phyloP scores from a whole-genome alignment of 2,888 invertebrate species.

The Aspidiotus rigidus region DNA sequence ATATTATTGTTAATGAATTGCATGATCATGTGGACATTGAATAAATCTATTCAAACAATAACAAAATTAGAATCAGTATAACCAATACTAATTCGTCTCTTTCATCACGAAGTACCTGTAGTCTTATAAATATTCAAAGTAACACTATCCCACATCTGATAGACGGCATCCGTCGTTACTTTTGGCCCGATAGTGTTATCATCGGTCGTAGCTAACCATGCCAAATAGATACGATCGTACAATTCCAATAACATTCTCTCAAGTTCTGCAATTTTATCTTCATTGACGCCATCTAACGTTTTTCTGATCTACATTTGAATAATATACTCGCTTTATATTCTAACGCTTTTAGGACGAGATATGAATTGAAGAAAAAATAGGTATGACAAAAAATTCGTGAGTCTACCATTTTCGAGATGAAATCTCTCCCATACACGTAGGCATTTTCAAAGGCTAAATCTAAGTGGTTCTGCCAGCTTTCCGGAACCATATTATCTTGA shows the following conservation, averaged over 20 bases:
- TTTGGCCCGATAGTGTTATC: slow-evolving; percentile 54
- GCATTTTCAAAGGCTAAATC: slow-evolving; percentile 88
- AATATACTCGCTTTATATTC: neutral
- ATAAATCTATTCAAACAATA: slow-evolving; percentile 50
- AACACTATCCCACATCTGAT: slow-evolving; percentile 61
- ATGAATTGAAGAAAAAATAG: neutral
- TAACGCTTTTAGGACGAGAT: neutral
- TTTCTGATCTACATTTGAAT: slow-evolving; percentile 54
- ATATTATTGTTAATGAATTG: slow-evolving; percentile 83
- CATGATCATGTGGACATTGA: slow-evolving; percentile 63
- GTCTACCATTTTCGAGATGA: slow-evolving; percentile 75
- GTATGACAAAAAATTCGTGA: neutral
- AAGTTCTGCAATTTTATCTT: slow-evolving; percentile 67
- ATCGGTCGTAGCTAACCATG: slow-evolving; percentile 69
- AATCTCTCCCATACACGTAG: slow-evolving; percentile 83
- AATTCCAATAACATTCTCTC: slow-evolving; percentile 83
- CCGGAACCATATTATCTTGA: slow-evolving; percentile 79
- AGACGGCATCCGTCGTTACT: slow-evolving; percentile 62
- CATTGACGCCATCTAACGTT: slow-evolving; percentile 69
- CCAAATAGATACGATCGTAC: slow-evolving; percentile 88
- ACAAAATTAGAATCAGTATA: slow-evolving; percentile 28
- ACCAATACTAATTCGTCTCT: slow-evolving; percentile 40
- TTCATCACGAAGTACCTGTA: slow-evolving; percentile 50
- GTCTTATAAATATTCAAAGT: slow-evolving; percentile 63
- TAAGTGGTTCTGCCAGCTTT: slow-evolving; percentile 72